Evolutionary conservation across 2,797 vertebrate genomes (phyloP).

Genomic region (Buphagus erythrorhynchus): DNA sequence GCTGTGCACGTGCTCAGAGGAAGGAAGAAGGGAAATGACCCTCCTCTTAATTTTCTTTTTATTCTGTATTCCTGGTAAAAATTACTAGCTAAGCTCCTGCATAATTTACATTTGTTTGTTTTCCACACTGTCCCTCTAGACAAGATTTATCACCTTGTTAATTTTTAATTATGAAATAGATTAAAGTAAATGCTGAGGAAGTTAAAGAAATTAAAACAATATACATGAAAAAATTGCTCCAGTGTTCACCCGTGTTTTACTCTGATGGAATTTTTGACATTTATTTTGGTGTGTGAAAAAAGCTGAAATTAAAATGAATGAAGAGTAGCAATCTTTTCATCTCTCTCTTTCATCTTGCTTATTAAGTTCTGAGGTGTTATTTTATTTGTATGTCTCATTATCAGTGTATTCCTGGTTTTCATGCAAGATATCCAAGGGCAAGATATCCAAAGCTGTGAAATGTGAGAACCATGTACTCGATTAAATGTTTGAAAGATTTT

Average conservation of each 20-base stretch:
- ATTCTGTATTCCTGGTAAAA: not conserved
- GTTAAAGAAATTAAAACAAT: not conserved
- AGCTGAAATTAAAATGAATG: not conserved
- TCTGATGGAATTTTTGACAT: not conserved
- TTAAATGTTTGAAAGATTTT: not conserved
- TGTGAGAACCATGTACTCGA: not conserved
- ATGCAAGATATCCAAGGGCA: not conserved
- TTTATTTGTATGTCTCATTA: not conserved
- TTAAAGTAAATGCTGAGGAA: not conserved
- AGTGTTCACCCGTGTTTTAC: not conserved
- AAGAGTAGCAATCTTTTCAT: not conserved
- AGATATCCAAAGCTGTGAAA: not conserved
- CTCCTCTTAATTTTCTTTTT: not conserved
- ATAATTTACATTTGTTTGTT: not conserved
- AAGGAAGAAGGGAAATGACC: not conserved
- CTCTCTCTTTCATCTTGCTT: not conserved
- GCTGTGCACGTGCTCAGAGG: not conserved
- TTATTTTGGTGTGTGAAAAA: not conserved
- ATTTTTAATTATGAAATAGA: not conserved
- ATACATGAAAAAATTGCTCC: not conserved
- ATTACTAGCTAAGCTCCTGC: not conserved
- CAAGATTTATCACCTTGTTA: not conserved
- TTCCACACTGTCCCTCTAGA: not conserved
- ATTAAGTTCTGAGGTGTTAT: not conserved
- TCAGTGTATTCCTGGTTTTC: not conserved